Evolutionary conservation across 2,797 vertebrate genomes (phyloP), one percentile per base, ranked within the genome.

Genomic region (Sternarchorhynchus goeldii): DNA sequence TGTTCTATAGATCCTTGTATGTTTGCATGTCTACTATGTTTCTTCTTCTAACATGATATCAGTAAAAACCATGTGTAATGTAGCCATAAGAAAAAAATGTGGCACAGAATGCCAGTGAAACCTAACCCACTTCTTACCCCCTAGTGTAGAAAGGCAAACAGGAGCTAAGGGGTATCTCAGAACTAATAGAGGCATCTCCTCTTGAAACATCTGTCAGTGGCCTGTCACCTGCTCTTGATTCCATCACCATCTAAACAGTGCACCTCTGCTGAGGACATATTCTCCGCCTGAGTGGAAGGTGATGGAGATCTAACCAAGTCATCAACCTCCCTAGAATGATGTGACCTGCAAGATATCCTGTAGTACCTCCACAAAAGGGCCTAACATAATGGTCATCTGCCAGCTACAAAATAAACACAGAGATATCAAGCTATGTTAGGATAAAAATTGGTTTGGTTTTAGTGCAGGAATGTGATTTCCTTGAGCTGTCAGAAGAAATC

Each of bases 241-340:
- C 83, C 78, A 86, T 86, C 86, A 84, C 81, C 57, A 73, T 80
- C 78, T 78, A 73, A 83, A 80, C 83, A 64, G 75, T 76, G 82
- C 71, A 17, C 81, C 65, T 82, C 87, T 89, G 88, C 90, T 89
- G 87, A 88, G 89, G 90, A 86, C 89, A 91, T 87, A 83, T 92
- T 89, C 89, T 91, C 89, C 91, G 90, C 91, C 91, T 90, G 90
- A 89, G 91, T 90, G 92, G 89, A 91, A 91, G 91, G 90, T 91
- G 94, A 95, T 94, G 93, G 90, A 93, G 93, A 93, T 93, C 90
- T 93, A 94, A 94, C 93, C 93, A 92, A 94, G 92, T 92, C 87
- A 87, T 94, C 94, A 94, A 94, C 95, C 94, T 94, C 91, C 90
- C 90, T 85, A 90, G 92, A 93, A 93, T 94, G 94, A 93, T 93